These are phyloP conservation scores for Aythya baeri DNA, from an alignment of 2,113 vertebrate species.

Conservation along the genomic window DNA sequence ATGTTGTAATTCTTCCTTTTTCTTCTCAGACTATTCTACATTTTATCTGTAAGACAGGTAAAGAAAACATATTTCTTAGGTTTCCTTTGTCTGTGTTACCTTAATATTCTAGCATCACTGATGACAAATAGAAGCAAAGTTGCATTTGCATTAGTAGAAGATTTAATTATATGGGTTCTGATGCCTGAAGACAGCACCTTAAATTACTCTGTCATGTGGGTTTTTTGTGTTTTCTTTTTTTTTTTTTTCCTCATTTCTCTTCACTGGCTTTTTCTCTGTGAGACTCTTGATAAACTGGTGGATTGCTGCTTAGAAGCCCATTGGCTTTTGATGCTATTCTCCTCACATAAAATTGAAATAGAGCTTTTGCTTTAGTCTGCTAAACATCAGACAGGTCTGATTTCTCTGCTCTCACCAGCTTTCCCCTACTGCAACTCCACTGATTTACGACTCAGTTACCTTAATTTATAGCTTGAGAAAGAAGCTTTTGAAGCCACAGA, in stretches of 20 bases:
- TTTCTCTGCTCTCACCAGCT: background rate
- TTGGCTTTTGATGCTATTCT: background rate
- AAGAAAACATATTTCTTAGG: background rate
- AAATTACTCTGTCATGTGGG: background rate
- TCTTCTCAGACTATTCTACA: background rate
- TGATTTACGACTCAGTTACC: background rate
- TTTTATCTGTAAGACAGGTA: background rate
- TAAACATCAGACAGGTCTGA: background rate
- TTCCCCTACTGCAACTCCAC: background rate
- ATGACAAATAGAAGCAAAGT: background rate
- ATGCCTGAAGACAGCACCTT: background rate
- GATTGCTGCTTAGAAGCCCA: background rate
- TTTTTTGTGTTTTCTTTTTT: background rate
- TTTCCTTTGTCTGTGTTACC: background rate
- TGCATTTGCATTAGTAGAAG: background rate
- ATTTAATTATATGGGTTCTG: background rate
- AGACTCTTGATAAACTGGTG: background rate
- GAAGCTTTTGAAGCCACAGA: background rate
- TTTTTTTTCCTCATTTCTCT: background rate
- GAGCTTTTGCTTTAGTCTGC: background rate
- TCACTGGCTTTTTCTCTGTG: background rate
- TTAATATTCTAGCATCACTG: background rate
- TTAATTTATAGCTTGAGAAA: conserved; percentile 7
- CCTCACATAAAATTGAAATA: background rate
- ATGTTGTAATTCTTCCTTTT: background rate